Conservation (phyloP, 1,140 invertebrate genomes). For the Contarinia nasturtii region DNA sequence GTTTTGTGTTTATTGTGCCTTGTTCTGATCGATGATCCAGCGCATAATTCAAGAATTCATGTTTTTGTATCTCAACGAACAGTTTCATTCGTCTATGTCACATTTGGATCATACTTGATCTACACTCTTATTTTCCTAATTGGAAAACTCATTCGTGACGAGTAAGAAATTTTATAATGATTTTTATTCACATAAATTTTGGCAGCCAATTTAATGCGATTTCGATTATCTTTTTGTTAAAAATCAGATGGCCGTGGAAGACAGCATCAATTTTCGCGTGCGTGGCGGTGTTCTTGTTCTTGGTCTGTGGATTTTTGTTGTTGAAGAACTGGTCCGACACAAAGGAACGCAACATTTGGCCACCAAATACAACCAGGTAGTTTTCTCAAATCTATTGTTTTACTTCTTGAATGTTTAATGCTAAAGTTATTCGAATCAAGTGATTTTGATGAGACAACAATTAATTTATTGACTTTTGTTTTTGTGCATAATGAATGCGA, state of each 20-base stretch:
- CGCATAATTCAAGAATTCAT: constrained; percentile 18
- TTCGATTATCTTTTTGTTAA: background rate
- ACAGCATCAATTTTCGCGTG: constrained; percentile 16
- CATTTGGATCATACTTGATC: constrained; percentile 18
- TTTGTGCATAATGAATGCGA: too few species aligned
- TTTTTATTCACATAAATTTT: too few species aligned
- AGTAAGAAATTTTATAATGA: constrained; percentile 7
- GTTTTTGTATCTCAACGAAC: constrained; percentile 20
- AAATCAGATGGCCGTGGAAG: constrained; percentile 16
- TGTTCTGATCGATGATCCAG: constrained; percentile 21
- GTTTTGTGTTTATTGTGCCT: constrained; percentile 13
- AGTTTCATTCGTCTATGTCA: constrained; percentile 18
- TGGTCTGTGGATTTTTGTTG: constrained; percentile 14
- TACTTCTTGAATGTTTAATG: background rate
- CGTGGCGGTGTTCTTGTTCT: constrained; percentile 14
- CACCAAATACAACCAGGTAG: constrained; percentile 19
- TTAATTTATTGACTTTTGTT: too few species aligned
- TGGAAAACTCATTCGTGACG: constrained; percentile 19
- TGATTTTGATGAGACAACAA: background rate
- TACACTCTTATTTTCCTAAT: constrained; percentile 19
- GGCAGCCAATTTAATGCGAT: too few species aligned
- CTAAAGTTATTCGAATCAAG: background rate
- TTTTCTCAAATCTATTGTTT: background rate
- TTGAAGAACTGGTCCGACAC: constrained; percentile 21
- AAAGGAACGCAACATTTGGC: constrained; percentile 23